Conservation (phyloP, 2,888 invertebrate genomes). For the Lasioglossum oenotherae region DNA sequence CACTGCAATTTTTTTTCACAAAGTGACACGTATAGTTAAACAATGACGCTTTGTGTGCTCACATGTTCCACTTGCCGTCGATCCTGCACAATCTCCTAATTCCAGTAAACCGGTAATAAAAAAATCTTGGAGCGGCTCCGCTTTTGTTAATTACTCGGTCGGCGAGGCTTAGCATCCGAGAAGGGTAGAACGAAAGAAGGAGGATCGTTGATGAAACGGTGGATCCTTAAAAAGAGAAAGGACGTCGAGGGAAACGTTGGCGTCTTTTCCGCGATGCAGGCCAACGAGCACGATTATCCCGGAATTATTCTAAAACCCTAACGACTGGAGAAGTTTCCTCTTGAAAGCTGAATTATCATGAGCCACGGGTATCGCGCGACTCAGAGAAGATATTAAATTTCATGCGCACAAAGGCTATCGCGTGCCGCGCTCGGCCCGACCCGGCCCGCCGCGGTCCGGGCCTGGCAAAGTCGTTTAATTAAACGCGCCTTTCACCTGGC, state of each 20-base stretch:
- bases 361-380: conserved; percentile 8
- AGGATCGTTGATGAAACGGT: background rate
- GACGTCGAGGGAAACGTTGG: background rate
- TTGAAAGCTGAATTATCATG: conserved; percentile 36
- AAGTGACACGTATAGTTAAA: no score
- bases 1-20: no score
- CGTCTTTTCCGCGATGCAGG: background rate
- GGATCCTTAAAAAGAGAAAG: background rate
- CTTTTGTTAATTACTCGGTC: no score
- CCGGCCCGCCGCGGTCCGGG: background rate
- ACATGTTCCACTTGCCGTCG: no score
- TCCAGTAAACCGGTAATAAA: no score
- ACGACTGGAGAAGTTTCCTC: background rate
- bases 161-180: no score
- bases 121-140: no score
- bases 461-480: conserved; percentile 44
- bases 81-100: no score
- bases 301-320: conserved; percentile 10
- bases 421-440: conserved; percentile 6
- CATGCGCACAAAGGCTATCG: conserved; percentile 38
- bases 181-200: background rate
- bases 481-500: conserved; percentile 38
- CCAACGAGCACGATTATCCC: background rate
- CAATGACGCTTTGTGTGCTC: no score
- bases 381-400: conserved; percentile 36